Conservation (phyloP, 2,888 invertebrate genomes). For the Drosophila hawaiiensis region DNA sequence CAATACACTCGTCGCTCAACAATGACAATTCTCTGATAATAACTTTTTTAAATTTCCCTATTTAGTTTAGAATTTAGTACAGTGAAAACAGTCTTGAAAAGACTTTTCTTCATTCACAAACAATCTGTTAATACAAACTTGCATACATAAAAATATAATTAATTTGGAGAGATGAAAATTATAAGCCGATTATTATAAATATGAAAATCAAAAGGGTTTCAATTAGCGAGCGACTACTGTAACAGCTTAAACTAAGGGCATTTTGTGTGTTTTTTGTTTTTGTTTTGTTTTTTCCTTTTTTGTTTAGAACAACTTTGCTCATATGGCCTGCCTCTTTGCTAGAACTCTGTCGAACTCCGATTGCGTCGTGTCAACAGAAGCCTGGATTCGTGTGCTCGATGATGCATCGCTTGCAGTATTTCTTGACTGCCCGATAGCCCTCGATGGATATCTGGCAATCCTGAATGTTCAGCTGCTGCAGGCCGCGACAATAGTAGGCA, state of each 20-base stretch:
- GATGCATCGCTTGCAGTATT: slow-evolving; percentile 95
- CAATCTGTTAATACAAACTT: not conserved
- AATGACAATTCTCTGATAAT: not conserved
- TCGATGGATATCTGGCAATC: slow-evolving; percentile 96
- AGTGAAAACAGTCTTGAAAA: not conserved
- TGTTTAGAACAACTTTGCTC: slow-evolving; percentile 63
- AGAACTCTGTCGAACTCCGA: slow-evolving; percentile 8
- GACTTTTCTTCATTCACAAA: not conserved
- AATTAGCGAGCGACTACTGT: slow-evolving; percentile 10
- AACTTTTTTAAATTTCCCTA: not conserved
- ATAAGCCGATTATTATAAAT: not conserved
- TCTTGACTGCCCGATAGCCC: slow-evolving; percentile 96
- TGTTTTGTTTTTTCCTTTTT: slow-evolving; percentile 15
- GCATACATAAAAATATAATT: not conserved
- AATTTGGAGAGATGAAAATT: not conserved
- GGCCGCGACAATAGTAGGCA: slow-evolving; percentile 94
- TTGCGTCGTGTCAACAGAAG: slow-evolving; percentile 88
- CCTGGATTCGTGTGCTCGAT: slow-evolving; percentile 98
- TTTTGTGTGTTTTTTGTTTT: slow-evolving; percentile 13
- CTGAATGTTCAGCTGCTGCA: slow-evolving; percentile 96
- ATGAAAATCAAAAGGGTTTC: not conserved
- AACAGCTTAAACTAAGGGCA: slow-evolving; percentile 29
- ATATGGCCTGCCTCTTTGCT: slow-evolving; percentile 79
- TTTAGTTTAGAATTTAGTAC: not conserved
- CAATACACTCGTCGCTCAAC: slow-evolving; percentile 23